Evolutionary conservation across 2,797 vertebrate species (phyloP).

Genomic region (Semaprochilodus insignis): DNA sequence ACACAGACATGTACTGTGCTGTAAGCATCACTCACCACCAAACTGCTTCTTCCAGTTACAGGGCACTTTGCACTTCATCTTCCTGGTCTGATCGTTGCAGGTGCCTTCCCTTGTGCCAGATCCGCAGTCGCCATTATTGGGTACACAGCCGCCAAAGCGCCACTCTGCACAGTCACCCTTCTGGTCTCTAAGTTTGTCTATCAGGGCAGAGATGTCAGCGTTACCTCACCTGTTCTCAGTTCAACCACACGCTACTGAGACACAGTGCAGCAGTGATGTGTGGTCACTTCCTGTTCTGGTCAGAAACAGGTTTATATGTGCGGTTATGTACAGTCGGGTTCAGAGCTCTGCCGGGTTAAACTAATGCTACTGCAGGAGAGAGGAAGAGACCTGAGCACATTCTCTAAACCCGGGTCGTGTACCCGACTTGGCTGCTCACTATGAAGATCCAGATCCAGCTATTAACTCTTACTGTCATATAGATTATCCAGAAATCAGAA

Average conservation of each 20-base stretch:
- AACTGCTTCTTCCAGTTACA: slow-evolving; percentile 95
- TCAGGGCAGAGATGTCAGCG: background rate
- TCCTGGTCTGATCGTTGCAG: slow-evolving; percentile 86
- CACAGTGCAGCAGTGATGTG: background rate
- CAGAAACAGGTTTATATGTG: background rate
- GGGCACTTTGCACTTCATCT: slow-evolving; percentile 87
- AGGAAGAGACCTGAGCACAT: background rate
- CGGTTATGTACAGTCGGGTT: background rate
- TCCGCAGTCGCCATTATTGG: slow-evolving; percentile 89
- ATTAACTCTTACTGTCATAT: too few species aligned
- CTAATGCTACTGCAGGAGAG: background rate
- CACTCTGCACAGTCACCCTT: slow-evolving; percentile 86
- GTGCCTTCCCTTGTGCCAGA: slow-evolving; percentile 83
- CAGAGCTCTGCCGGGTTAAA: background rate
- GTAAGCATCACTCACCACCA: slow-evolving; percentile 78
- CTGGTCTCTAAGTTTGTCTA: slow-evolving; percentile 81
- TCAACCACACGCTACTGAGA: background rate
- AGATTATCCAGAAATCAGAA: too few species aligned
- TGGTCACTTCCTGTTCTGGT: too few species aligned
- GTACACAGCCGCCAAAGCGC: slow-evolving; percentile 87
- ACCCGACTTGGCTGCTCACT: too few species aligned
- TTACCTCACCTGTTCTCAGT: background rate
- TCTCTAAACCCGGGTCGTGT: background rate
- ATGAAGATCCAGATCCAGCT: too few species aligned
- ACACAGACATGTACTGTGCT: background rate